A percentile compares a stretch with the other conserved stretches of the same genome.
phyloP scores from a whole-genome alignment of 2,888 invertebrate species.

The Lepidochitona cinerea region DNA sequence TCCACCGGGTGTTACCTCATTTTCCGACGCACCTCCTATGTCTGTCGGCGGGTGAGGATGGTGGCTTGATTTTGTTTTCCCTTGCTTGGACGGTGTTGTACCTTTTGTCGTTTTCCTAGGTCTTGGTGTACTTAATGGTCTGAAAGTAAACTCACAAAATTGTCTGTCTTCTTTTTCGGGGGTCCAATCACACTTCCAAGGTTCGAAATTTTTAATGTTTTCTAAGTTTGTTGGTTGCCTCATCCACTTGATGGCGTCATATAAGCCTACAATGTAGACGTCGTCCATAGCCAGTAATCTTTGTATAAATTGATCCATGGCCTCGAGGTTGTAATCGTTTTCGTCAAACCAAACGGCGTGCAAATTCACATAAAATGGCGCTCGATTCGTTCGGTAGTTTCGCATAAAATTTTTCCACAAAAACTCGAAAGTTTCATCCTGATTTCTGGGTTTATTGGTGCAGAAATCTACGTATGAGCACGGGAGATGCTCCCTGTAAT shows the following conservation, averaged over 20 bases:
- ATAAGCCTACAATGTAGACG: slow-evolving; percentile 56
- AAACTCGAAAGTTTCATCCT: slow-evolving; percentile 69
- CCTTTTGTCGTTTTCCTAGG: slow-evolving; percentile 9
- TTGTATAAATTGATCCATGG: slow-evolving; percentile 59
- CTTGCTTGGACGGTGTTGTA: slow-evolving; percentile 14
- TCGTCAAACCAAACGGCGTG: slow-evolving; percentile 78
- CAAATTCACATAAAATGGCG: slow-evolving; percentile 87
- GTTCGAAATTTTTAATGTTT: slow-evolving; percentile 46
- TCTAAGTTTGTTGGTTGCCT: slow-evolving; percentile 49
- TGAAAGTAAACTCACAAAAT: slow-evolving; percentile 1
- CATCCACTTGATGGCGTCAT: slow-evolving; percentile 58
- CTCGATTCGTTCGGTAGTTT: slow-evolving; percentile 77
- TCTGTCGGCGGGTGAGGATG: background rate
- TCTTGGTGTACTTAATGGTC: slow-evolving; percentile 12
- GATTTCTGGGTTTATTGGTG: slow-evolving; percentile 42
- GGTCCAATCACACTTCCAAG: slow-evolving; percentile 47
- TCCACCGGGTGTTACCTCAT: background rate
- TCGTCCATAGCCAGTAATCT: slow-evolving; percentile 54
- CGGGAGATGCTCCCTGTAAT: slow-evolving; percentile 37
- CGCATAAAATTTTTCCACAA: slow-evolving; percentile 82
- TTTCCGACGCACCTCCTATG: slow-evolving; percentile 4
- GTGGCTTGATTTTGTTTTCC: slow-evolving; percentile 14
- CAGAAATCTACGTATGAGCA: slow-evolving; percentile 61
- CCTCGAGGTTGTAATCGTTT: slow-evolving; percentile 52
- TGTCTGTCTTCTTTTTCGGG: slow-evolving; percentile 1